Base-by-base conservation (phyloP, 2,113 vertebrate species). In the Halichoeres trimaculatus region DNA sequence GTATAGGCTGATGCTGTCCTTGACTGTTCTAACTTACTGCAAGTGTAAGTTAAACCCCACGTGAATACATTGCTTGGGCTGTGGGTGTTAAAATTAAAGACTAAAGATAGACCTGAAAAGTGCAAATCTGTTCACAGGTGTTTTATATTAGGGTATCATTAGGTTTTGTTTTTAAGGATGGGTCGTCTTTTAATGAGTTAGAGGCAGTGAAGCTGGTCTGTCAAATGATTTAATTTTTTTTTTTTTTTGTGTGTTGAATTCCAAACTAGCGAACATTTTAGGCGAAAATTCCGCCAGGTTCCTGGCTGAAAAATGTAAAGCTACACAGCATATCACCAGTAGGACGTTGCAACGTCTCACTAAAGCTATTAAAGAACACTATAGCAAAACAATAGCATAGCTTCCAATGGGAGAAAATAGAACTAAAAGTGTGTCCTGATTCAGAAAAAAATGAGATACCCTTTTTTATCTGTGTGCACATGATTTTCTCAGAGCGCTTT, bases 1-100 rank as follows among this genome's bases (percentile, higher is more conserved):
- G 63, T 85, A 82, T 71, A 79, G 64, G 52, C 70, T 67, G 70
- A 47, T 61, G 67, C 73, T 83, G 84, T 83, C 81, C 86, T 85
- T 86, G 78, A 85, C 67, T 73, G 83, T 80, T 80, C 80, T 51
- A 53, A 76, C 63, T 84, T 57, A 64, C 57, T 75, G 60, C 57
- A 88, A 81, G 68, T 76, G 59, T 83, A 89, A 85, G 73, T 87
- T 80, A 54, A 30, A 5, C 56, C 35, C n/a, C 12, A 9, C 1
- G 0, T 45, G 16, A n/a, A 4, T 54, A 71, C 71, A 60, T 23
- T 35, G n/a, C 1, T 19, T 5, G 24, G 30, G n/a, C 3, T 40
- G 23, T 13, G 53, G 54, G 30, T 30, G 30, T 30, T n/a, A n/a
- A n/a, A n/a, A n/a, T n/a, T n/a, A n/a, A n/a, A n/a, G n/a, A n/a